Evolutionary conservation across 2,113 vertebrate species (phyloP).

Genomic region (Jacana jacana): DNA sequence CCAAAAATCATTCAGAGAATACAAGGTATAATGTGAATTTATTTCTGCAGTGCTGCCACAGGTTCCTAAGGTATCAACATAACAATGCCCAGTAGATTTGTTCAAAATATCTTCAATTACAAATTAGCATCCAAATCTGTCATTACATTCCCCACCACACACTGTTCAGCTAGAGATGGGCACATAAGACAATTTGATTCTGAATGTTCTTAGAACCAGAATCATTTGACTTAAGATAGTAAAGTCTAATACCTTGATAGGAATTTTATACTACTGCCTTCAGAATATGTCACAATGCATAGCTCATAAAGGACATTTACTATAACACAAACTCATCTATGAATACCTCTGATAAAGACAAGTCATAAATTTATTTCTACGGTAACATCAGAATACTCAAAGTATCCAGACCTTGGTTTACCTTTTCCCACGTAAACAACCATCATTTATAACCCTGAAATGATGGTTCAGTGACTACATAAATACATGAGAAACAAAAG

Average conservation of each 20-base stretch:
- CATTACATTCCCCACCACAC: background rate
- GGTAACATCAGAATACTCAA: background rate
- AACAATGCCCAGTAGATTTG: background rate
- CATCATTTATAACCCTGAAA: background rate
- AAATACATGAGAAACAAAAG: background rate
- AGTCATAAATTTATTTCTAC: background rate
- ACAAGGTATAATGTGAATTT: background rate
- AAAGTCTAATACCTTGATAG: background rate
- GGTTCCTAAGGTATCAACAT: background rate
- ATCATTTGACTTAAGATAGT: background rate
- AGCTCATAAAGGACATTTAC: background rate
- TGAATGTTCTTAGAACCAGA: background rate
- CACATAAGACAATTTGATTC: background rate
- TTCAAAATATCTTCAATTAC: background rate
- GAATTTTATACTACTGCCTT: background rate
- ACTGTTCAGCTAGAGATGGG: background rate
- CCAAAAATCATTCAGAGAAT: background rate
- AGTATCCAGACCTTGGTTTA: background rate
- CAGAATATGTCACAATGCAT: background rate
- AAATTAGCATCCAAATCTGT: background rate
- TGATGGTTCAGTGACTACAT: background rate
- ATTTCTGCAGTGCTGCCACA: background rate
- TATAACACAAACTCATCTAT: background rate
- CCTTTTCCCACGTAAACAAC: background rate
- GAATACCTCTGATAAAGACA: background rate